Evolutionary conservation across 2,797 vertebrate genomes (phyloP).

Genomic region (Loriculus beryllinus): DNA sequence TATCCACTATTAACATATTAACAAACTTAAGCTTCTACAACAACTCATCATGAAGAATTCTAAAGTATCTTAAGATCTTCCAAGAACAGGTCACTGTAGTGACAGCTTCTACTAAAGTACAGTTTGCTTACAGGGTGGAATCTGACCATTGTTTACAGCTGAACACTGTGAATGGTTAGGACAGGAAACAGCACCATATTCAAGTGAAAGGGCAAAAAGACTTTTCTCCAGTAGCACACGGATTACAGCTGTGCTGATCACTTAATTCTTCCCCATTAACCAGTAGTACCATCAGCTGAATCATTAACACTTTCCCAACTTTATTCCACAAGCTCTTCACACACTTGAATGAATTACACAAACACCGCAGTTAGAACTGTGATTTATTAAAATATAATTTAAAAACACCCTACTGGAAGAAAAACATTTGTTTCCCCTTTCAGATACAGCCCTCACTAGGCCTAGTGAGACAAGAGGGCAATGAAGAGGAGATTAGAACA

Average conservation of each 20-base stretch:
- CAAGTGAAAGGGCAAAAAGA: neutral
- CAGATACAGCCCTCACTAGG: neutral
- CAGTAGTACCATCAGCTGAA: neutral
- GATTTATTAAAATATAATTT: neutral
- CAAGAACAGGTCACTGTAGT: neutral
- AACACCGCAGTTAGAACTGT: neutral
- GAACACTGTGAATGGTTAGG: neutral
- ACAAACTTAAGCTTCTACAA: neutral
- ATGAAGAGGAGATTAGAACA: neutral
- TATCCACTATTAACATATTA: neutral
- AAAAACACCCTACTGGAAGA: neutral
- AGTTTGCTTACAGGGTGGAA: neutral
- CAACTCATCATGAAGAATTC: neutral
- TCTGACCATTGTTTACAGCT: constrained; percentile 11
- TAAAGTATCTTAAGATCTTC: neutral
- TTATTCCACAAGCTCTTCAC: neutral
- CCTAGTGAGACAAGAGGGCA: neutral
- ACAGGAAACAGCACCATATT: neutral
- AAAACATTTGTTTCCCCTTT: neutral
- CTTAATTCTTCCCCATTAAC: neutral
- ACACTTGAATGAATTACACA: neutral
- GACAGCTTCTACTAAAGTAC: neutral
- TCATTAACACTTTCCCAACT: neutral
- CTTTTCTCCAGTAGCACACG: neutral
- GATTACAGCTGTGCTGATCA: neutral